Evolutionary conservation across 2,797 vertebrate species (phyloP).

Genomic region (Sebastes itinus): DNA sequence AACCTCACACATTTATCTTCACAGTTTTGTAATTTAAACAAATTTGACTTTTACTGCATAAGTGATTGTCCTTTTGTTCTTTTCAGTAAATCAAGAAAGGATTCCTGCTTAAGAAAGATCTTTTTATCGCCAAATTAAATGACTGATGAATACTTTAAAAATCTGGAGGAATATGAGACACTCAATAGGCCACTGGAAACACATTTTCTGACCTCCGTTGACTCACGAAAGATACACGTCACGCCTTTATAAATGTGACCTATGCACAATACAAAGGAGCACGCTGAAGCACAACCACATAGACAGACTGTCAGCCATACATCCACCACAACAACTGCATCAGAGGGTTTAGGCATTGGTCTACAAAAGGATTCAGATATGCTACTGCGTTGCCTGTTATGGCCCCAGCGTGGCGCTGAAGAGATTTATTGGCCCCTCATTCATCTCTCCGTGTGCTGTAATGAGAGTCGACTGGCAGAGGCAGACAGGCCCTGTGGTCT

Average conservation of each 20-base stretch:
- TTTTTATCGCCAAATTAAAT: neutral
- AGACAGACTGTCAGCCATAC: neutral
- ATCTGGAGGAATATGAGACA: neutral
- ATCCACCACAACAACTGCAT: neutral
- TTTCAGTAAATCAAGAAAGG: neutral
- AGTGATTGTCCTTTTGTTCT: neutral
- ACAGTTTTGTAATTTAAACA: neutral
- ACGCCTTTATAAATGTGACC: neutral
- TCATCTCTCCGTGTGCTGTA: constrained; percentile 11
- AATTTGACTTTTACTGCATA: neutral
- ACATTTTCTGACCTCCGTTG: neutral
- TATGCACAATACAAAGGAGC: neutral
- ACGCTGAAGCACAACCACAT: neutral
- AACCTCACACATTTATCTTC: neutral
- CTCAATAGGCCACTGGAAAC: too few relatives aligned
- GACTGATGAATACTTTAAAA: neutral
- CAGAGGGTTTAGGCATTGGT: neutral
- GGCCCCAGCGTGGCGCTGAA: neutral
- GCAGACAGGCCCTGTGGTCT: neutral
- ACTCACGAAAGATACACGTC: neutral
- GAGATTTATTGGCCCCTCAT: constrained; percentile 3
- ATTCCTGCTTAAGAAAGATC: neutral
- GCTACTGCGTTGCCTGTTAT: neutral
- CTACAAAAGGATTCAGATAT: neutral
- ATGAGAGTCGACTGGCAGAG: neutral